Conservation (phyloP, 2,797 vertebrate genomes). For the Halcyon chelicuti region DNA sequence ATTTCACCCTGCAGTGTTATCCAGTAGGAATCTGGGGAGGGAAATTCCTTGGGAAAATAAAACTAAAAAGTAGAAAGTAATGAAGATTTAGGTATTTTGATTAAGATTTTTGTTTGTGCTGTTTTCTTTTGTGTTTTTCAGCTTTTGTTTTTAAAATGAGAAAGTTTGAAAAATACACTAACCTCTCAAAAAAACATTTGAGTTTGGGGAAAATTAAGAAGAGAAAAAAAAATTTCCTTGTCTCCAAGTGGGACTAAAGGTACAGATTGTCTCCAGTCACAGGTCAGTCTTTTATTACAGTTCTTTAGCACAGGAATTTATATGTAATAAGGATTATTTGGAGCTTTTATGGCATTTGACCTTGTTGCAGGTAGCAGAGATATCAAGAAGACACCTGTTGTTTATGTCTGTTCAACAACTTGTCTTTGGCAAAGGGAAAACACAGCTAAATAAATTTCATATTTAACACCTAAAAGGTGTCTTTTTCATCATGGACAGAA, state of each 20-base stretch:
- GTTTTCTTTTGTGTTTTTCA: neutral
- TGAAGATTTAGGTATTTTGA: neutral
- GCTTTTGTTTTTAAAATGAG: neutral
- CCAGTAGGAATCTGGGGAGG: neutral
- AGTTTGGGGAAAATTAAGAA: neutral
- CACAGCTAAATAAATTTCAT: neutral
- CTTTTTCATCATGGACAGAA: neutral
- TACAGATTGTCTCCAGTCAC: neutral
- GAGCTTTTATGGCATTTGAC: neutral
- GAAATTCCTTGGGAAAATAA: neutral
- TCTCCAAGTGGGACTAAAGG: neutral
- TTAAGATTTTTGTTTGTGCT: neutral
- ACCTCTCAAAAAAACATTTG: neutral
- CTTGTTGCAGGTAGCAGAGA: neutral
- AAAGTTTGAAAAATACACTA: neutral
- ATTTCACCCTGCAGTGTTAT: neutral
- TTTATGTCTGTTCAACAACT: conserved; percentile 1
- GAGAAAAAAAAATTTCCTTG: neutral
- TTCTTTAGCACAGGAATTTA: neutral
- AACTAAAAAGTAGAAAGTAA: neutral
- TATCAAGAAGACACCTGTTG: neutral
- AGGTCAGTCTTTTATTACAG: neutral
- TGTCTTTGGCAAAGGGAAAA: neutral
- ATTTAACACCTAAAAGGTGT: neutral
- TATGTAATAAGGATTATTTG: neutral